Evolutionary conservation across 2,888 invertebrate species (phyloP), one percentile per base, ranked within the genome.

Genomic region (Agrochola circellaris): DNA sequence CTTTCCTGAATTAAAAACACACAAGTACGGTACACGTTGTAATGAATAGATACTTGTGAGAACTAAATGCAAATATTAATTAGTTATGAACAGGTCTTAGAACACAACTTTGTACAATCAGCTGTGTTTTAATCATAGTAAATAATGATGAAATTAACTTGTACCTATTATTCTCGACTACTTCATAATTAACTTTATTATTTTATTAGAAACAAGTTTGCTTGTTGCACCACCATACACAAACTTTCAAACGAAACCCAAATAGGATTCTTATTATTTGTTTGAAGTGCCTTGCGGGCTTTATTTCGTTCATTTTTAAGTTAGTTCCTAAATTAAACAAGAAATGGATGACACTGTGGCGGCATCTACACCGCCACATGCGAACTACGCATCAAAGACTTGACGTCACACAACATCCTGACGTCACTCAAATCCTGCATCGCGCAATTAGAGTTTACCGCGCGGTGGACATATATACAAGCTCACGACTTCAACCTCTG

Each of bases 131-230:
- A 38, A 60, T 30, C 23, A 34, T 13, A 34, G 54, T 62, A 72
- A 66, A 48, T 38, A 77, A 30, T 60, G 56, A 15, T n/a, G 45
- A 70, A 64, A 66, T 60, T 68, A 72, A 23, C 60, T 64, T 65
- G 68, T 56, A 82, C n/a, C n/a, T n/a, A n/a, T 62, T 58, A 30
- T 64, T 23, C 30, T 23, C 26, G 9, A 26, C 42, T 76, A 42
- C 66, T 75, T 75, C 58, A 54, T 74, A 73, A 88, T 86, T 71
- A 70, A 56, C 73, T n/a, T 71, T 74, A 81, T 83, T 77, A 67
- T 79, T 75, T 73, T 65, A 60, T 66, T 54, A 9, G 72, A 71
- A 78, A 79, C 72, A 75, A 66, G 61, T 30, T 72, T 15, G 34
- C 4, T n/a, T 64, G 30, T 58, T 30, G 69, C 61, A 70, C 56